Conservation (phyloP, 2,888 invertebrate genomes). For the Drosophila lacicola region DNA sequence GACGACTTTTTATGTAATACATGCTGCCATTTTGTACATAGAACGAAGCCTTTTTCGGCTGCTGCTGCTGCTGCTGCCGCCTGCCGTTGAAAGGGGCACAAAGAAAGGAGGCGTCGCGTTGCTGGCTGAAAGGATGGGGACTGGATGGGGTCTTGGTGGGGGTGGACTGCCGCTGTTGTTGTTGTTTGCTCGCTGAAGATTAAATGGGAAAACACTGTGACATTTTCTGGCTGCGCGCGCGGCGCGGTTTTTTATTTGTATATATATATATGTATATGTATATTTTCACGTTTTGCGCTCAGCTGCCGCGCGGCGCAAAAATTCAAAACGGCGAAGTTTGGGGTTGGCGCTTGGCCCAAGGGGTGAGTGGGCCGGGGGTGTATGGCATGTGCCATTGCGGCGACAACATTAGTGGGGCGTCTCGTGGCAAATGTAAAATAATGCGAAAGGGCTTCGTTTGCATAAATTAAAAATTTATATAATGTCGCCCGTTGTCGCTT, state of each 20-base stretch:
- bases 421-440: slow-evolving; percentile 79
- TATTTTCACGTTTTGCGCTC: slow-evolving; percentile 29
- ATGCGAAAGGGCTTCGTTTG: slow-evolving; percentile 82
- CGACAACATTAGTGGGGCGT: slow-evolving; percentile 75
- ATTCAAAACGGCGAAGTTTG: slow-evolving; percentile 61
- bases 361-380: slow-evolving; percentile 25
- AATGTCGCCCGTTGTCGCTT: slow-evolving; percentile 66
- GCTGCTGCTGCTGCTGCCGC: slow-evolving; percentile 1
- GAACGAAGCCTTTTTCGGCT: slow-evolving; percentile 60
- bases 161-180: slow-evolving; percentile 46
- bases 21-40: slow-evolving; percentile 72
- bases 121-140: slow-evolving; percentile 39
- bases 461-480: slow-evolving; percentile 81
- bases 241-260: slow-evolving; percentile 46
- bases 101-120: slow-evolving; percentile 63
- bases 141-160: slow-evolving; percentile 16
- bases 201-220: slow-evolving; percentile 80
- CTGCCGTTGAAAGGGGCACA: slow-evolving; percentile 73
- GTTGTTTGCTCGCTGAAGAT: slow-evolving; percentile 66
- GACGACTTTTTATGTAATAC: slow-evolving; percentile 70
- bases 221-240: slow-evolving; percentile 73
- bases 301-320: slow-evolving; percentile 59
- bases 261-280: slow-evolving; percentile 27
- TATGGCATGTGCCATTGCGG: slow-evolving; percentile 40
- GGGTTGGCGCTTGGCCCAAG: slow-evolving; percentile 30